Evolutionary conservation across 2,113 vertebrate species (phyloP).

Genomic region (Antennarius striatus): DNA sequence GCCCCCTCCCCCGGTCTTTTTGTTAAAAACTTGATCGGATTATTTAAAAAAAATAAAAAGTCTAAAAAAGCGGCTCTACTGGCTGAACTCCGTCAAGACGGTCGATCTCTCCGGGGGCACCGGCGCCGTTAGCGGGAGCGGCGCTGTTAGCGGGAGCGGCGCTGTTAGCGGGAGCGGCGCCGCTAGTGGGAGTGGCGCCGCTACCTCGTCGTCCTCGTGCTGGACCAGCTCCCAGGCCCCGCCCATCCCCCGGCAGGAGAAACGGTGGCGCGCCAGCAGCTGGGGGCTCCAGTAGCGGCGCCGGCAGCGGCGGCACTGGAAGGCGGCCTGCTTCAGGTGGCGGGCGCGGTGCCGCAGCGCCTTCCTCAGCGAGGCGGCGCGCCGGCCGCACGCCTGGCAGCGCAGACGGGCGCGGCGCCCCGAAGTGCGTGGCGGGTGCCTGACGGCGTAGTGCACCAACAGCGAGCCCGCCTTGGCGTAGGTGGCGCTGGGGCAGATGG

Average conservation of each 20-base stretch:
- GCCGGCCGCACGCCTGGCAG: slow-evolving; percentile 86
- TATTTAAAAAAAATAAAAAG: slow-evolving; percentile 68
- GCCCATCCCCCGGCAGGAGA: slow-evolving; percentile 67
- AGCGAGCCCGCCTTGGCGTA: slow-evolving; percentile 72
- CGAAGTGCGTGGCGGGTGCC: slow-evolving; percentile 70
- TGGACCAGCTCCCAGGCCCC: slow-evolving; percentile 57
- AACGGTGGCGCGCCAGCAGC: slow-evolving; percentile 75
- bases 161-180: slow-evolving; percentile 26
- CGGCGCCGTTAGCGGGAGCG: slow-evolving; percentile 32
- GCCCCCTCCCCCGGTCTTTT: slow-evolving; percentile 16
- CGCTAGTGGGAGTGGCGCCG: slow-evolving; percentile 29
- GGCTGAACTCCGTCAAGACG: slow-evolving; percentile 75
- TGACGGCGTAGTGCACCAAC: slow-evolving; percentile 72
- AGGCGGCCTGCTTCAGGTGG: slow-evolving; percentile 73
- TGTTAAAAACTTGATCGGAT: slow-evolving; percentile 62
- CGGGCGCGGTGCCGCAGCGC: slow-evolving; percentile 83
- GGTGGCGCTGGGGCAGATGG: slow-evolving; percentile 76
- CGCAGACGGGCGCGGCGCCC: slow-evolving; percentile 76
- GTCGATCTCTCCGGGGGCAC: slow-evolving; percentile 72
- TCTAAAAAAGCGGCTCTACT: slow-evolving; percentile 65
- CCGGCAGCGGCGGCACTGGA: slow-evolving; percentile 76
- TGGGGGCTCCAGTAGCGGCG: slow-evolving; percentile 77
- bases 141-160: slow-evolving; percentile 42
- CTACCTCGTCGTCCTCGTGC: slow-evolving; percentile 36
- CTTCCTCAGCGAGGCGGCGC: slow-evolving; percentile 81